These are phyloP conservation scores for Sardinella longiceps DNA, from an alignment of 2,797 vertebrate species.

Conservation along the genomic window DNA sequence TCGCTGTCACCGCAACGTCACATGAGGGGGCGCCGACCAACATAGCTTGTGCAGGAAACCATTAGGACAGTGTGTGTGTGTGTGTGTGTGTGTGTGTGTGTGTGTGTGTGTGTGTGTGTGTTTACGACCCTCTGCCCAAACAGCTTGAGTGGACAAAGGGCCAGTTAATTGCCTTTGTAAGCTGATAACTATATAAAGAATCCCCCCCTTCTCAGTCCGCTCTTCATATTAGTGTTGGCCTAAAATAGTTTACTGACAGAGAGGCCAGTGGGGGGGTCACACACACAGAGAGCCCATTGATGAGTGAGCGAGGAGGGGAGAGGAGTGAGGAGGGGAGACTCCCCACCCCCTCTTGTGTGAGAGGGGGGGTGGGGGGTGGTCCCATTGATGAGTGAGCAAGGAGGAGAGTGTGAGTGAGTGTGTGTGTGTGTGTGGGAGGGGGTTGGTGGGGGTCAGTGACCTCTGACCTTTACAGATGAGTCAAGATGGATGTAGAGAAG, in stretches of 20 bases:
- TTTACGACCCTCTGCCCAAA: background rate
- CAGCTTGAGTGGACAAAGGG: background rate
- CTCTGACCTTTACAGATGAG: background rate
- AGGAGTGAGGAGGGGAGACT: too few species aligned
- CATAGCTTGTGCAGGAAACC: too few species aligned
- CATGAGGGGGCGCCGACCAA: too few species aligned
- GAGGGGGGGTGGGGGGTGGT: too few species aligned
- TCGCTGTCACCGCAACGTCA: too few species aligned
- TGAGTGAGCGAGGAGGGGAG: background rate
- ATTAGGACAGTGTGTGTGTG: slow-evolving; percentile 11
- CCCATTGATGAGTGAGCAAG: too few species aligned
- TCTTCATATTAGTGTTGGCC: slow-evolving; percentile 6
- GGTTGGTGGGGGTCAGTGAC: background rate
- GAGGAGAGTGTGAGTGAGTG: background rate
- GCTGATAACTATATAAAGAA: background rate
- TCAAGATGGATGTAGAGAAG: background rate
- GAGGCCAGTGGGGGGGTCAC: background rate
- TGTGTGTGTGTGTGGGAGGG: background rate
- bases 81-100: slow-evolving; percentile 8
- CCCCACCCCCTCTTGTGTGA: too few species aligned
- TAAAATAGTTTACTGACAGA: background rate
- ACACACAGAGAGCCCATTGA: background rate
- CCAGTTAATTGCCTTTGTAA: slow-evolving; percentile 1
- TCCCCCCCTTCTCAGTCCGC: background rate
- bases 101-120: slow-evolving; percentile 21